These are phyloP conservation scores for Melieria crassipennis DNA, from an alignment of 2,888 invertebrate genomes.

Conservation along the genomic window DNA sequence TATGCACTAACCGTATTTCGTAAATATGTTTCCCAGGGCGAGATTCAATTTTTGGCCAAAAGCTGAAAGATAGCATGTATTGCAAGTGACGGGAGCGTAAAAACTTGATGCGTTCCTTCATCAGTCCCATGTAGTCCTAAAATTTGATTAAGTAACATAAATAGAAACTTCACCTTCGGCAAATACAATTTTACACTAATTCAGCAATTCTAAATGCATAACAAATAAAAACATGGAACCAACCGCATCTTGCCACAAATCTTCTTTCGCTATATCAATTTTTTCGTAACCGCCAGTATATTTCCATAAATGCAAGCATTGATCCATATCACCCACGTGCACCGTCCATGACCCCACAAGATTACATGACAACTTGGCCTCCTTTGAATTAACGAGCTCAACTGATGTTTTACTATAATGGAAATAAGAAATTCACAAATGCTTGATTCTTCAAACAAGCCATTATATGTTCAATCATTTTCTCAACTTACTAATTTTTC, in stretches of 20 bases:
- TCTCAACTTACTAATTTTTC: constrained; percentile 85
- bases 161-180: background rate
- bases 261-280: constrained; percentile 80
- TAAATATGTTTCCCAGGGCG: constrained; percentile 85
- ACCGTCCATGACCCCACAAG: constrained; percentile 97
- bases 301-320: constrained; percentile 95
- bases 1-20: constrained; percentile 76
- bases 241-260: constrained; percentile 77
- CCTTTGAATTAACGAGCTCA: constrained; percentile 79
- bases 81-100: constrained; percentile 90
- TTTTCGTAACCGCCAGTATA: constrained; percentile 92
- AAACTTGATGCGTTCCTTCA: constrained; percentile 80
- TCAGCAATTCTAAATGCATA: background rate
- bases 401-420: constrained; percentile 76
- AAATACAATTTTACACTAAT: background rate
- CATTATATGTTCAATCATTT: background rate
- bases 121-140: constrained; percentile 77
- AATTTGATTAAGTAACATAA: constrained; percentile 39
- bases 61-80: constrained; percentile 94
- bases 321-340: constrained; percentile 90
- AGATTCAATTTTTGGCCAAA: constrained; percentile 89
- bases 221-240: background rate
- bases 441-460: constrained; percentile 3
- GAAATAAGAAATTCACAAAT: constrained; percentile 27
- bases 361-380: constrained; percentile 80